phyloP scores from a whole-genome alignment of 2,113 vertebrate genomes.

The Aspidoscelis tigris region DNA sequence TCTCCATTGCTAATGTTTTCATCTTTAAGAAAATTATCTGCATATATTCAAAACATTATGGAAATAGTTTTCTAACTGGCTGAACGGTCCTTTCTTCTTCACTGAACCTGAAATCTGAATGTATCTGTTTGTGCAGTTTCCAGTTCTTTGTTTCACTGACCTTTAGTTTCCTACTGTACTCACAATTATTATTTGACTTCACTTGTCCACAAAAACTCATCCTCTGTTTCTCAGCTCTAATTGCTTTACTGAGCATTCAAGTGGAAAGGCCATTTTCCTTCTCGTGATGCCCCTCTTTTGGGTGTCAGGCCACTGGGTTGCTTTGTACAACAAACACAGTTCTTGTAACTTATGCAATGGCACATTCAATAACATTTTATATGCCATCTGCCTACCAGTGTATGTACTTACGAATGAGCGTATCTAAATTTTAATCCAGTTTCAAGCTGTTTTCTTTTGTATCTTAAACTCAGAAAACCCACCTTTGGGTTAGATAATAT shows the following conservation, averaged over 20 bases:
- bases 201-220: slow-evolving; percentile 59
- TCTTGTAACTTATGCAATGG: slow-evolving; percentile 53
- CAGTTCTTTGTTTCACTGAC: slow-evolving; percentile 76
- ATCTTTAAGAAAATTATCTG: slow-evolving; percentile 46
- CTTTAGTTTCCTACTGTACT: slow-evolving; percentile 63
- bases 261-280: slow-evolving; percentile 62
- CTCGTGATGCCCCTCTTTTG: slow-evolving; percentile 64
- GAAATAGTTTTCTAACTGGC: slow-evolving; percentile 74
- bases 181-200: slow-evolving; percentile 72
- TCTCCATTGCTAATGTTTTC: background rate
- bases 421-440: too few relatives aligned
- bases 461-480: too few relatives aligned
- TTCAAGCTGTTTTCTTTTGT: too few relatives aligned
- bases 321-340: slow-evolving; percentile 50
- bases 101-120: slow-evolving; percentile 72
- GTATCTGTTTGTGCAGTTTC: slow-evolving; percentile 74
- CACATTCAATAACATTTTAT: slow-evolving; percentile 23
- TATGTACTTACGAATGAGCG: too few relatives aligned
- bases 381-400: slow-evolving; percentile 43
- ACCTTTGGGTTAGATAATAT: too few relatives aligned
- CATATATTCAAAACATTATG: slow-evolving; percentile 47
- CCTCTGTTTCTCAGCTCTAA: slow-evolving; percentile 56
- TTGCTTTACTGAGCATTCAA: slow-evolving; percentile 60
- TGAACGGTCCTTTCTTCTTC: slow-evolving; percentile 75
- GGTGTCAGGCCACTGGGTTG: slow-evolving; percentile 68